Percentiles rank a stretch among this genome's conserved stretches.
phyloP scores from a whole-genome alignment of 2,888 invertebrate genomes.

The Invenusta paracnida region DNA sequence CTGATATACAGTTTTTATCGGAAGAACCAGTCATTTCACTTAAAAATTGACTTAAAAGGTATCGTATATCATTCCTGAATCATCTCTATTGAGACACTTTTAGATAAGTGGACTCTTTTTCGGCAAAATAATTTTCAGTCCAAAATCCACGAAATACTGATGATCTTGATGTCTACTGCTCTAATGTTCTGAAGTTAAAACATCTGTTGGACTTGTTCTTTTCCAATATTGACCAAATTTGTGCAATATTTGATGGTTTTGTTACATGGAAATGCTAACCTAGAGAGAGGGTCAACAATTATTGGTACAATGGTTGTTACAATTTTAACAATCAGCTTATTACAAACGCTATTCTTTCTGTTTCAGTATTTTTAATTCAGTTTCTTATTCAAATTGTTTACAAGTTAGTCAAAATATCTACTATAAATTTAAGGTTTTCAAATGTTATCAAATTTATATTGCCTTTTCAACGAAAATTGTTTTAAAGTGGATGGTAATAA shows the following conservation, averaged over 20 bases:
- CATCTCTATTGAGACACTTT: background rate
- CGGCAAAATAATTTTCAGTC: background rate
- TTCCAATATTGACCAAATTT: background rate
- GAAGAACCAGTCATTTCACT: conserved; percentile 15
- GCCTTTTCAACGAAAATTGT: too few relatives aligned
- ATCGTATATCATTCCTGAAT: background rate
- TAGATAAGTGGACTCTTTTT: background rate
- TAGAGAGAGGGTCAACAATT: background rate
- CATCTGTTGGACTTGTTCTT: background rate
- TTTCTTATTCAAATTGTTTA: too few relatives aligned
- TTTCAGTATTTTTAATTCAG: too few relatives aligned
- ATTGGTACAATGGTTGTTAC: too few relatives aligned
- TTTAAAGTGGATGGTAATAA: too few relatives aligned
- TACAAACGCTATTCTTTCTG: too few relatives aligned
- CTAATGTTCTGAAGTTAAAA: background rate
- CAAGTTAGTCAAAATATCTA: too few relatives aligned
- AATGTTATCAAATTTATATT: too few relatives aligned
- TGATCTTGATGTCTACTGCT: background rate
- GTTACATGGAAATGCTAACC: background rate
- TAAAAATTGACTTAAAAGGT: background rate
- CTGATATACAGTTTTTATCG: background rate
- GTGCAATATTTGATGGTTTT: background rate
- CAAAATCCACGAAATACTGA: background rate
- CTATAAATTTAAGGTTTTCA: too few relatives aligned
- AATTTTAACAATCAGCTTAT: background rate